These are phyloP conservation scores for Phengaris arion DNA, from an alignment of 2,888 invertebrate genomes.

Conservation along the genomic window DNA sequence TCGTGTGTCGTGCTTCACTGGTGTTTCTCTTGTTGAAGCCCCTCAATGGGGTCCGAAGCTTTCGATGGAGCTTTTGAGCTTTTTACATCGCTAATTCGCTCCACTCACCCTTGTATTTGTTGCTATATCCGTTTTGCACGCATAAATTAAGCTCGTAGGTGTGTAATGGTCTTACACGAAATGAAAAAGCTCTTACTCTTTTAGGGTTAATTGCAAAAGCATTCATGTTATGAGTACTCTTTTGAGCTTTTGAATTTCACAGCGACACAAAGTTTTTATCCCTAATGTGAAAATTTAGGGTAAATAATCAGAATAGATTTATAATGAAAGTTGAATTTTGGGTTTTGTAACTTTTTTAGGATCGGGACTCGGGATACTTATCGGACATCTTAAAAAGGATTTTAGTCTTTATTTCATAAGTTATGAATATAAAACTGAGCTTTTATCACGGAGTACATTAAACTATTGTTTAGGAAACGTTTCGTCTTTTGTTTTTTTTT, in stretches of 20 bases:
- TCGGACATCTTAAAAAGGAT: too few relatives aligned
- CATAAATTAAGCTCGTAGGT: slow-evolving; percentile 18
- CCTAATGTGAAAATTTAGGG: too few relatives aligned
- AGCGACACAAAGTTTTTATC: too few relatives aligned
- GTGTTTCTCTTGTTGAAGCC: slow-evolving; percentile 24
- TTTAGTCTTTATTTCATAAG: too few relatives aligned
- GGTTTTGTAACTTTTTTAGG: too few relatives aligned
- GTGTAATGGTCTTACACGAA: neutral
- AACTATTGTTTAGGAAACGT: too few relatives aligned
- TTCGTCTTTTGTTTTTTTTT: too few relatives aligned
- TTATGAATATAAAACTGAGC: too few relatives aligned
- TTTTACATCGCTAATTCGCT: slow-evolving; percentile 27
- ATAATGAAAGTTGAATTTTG: too few relatives aligned
- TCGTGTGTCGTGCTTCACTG: slow-evolving; percentile 19
- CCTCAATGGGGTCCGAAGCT: slow-evolving; percentile 27
- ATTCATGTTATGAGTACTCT: neutral
- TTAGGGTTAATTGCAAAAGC: slow-evolving; percentile 1
- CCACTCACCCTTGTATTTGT: slow-evolving; percentile 2
- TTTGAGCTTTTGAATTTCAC: neutral
- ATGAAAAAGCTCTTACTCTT: slow-evolving; percentile 19
- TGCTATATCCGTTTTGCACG: slow-evolving; percentile 23
- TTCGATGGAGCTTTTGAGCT: slow-evolving; percentile 25
- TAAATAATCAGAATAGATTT: too few relatives aligned
- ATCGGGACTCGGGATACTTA: too few relatives aligned
- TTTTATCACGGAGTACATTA: too few relatives aligned